phyloP scores from a whole-genome alignment of 2,888 invertebrate genomes.

The Harpalus rufipes region DNA sequence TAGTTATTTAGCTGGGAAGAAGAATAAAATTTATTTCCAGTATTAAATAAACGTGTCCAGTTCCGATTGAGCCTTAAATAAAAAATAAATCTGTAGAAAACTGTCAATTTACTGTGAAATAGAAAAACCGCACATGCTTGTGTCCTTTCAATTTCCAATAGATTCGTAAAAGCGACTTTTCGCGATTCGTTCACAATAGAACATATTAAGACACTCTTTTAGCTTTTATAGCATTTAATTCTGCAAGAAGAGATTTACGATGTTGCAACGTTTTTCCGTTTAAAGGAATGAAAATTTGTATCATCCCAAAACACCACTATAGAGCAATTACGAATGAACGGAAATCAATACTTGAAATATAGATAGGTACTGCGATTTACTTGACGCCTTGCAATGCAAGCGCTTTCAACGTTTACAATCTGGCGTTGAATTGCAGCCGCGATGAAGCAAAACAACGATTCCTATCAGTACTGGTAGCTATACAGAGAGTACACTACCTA shows the following conservation, averaged over 20 bases:
- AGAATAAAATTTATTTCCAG: slow-evolving; percentile 22
- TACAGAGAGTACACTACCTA: not conserved
- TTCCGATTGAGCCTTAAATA: slow-evolving; percentile 18
- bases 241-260: slow-evolving; percentile 51
- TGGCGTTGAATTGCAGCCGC: not conserved
- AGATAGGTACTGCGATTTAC: slow-evolving; percentile 39
- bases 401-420: not conserved
- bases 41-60: slow-evolving; percentile 24
- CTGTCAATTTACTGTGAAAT: slow-evolving; percentile 50
- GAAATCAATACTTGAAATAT: slow-evolving; percentile 51
- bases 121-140: slow-evolving; percentile 41
- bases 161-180: slow-evolving; percentile 23
- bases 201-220: slow-evolving; percentile 61
- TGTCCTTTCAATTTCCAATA: slow-evolving; percentile 49
- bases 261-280: slow-evolving; percentile 32
- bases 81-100: slow-evolving; percentile 21
- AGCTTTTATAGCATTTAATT: slow-evolving; percentile 56
- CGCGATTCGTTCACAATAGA: slow-evolving; percentile 51
- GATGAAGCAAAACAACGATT: not conserved
- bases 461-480: not conserved
- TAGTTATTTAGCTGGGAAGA: not conserved
- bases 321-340: slow-evolving; percentile 57
- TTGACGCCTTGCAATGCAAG: slow-evolving; percentile 16
- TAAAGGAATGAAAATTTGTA: slow-evolving; percentile 45
- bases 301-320: slow-evolving; percentile 49